Conservation (phyloP, 2,113 vertebrate species). For the Myotis yumanensis region DNA sequence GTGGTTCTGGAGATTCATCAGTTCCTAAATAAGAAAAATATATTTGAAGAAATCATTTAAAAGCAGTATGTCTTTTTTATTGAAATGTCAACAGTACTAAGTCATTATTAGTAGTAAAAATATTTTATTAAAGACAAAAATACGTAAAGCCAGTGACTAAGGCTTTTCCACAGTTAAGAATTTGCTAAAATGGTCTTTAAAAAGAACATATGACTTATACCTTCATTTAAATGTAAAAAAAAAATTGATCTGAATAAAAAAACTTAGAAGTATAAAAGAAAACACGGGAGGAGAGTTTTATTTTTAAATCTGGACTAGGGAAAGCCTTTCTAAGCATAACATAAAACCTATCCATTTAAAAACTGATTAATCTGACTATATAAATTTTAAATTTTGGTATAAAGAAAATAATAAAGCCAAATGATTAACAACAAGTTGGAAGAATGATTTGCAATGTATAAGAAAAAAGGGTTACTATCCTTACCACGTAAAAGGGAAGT, state of each 20-base stretch:
- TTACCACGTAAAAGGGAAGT: not conserved
- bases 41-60: conserved; percentile 65
- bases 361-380: not conserved
- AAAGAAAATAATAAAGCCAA: conserved; percentile 3
- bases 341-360: conserved; percentile 25
- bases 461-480: not conserved
- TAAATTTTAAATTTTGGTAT: not conserved
- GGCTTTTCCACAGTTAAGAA: not conserved
- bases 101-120: conserved; percentile 39
- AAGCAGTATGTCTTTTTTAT: conserved; percentile 58
- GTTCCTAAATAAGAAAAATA: conserved; percentile 88
- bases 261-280: not conserved
- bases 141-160: not conserved
- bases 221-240: conserved; percentile 30
- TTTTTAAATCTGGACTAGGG: not conserved
- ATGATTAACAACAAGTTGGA: conserved; percentile 9
- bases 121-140: conserved; percentile 49
- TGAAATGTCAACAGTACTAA: conserved; percentile 61
- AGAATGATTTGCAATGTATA: not conserved
- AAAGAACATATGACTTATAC: not conserved
- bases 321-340: conserved; percentile 21
- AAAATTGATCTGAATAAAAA: conserved; percentile 22
- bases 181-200: conserved; percentile 12
- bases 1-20: conserved; percentile 98
- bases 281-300: not conserved